phyloP scores from a whole-genome alignment of 2,888 invertebrate genomes.

The Scaptomyza parva region DNA sequence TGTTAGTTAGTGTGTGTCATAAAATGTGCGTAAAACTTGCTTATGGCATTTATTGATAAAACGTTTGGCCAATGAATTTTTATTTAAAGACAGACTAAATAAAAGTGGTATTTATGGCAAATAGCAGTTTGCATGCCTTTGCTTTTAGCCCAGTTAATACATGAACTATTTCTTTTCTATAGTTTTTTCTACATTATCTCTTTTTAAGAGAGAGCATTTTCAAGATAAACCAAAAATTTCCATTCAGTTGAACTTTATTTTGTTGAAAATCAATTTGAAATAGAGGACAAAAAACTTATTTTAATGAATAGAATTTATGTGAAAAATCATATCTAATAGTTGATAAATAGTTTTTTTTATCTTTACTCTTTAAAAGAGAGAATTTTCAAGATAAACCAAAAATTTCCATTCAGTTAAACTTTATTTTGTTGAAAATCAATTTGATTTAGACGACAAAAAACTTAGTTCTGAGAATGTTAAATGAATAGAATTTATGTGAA shows the following conservation, averaged over 20 bases:
- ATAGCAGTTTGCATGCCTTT: constrained; percentile 21
- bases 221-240: neutral
- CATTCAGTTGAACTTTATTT: neutral
- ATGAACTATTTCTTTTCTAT: constrained; percentile 6
- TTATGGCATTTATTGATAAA: constrained; percentile 78
- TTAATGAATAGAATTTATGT: neutral
- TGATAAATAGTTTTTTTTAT: constrained; percentile 1
- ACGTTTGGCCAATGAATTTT: constrained; percentile 75
- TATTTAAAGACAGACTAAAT: constrained; percentile 57
- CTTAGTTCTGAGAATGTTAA: neutral
- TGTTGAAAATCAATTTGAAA: neutral
- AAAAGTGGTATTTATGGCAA: constrained; percentile 50
- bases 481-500: no score
- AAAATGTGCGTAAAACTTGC: constrained; percentile 80
- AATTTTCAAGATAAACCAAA: neutral
- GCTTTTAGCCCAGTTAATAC: constrained; percentile 2
- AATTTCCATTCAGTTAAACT: neutral
- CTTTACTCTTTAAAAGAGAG: neutral
- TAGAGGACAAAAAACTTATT: neutral
- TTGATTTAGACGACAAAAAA: neutral
- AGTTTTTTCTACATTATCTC: constrained; percentile 1
- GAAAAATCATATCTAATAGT: no score
- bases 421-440: neutral
- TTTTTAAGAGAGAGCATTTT: neutral
- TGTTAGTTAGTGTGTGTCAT: constrained; percentile 43